These are phyloP conservation scores for Autographa gamma DNA, from an alignment of 2,888 invertebrate genomes.

Conservation along the genomic window DNA sequence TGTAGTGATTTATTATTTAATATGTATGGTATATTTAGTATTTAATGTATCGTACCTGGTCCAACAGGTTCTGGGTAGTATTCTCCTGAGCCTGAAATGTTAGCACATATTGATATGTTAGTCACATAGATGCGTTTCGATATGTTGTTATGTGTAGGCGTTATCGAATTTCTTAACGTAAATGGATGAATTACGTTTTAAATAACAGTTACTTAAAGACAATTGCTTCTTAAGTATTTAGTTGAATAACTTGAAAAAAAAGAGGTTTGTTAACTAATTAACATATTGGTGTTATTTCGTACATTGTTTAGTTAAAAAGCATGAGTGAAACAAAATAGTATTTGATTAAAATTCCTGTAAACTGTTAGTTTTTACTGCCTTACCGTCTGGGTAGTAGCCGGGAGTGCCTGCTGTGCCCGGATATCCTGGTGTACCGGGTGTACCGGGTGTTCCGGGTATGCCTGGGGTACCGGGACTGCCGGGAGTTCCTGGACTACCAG, in stretches of 20 bases:
- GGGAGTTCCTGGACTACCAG: constrained; percentile 57
- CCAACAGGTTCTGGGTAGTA: constrained; percentile 55
- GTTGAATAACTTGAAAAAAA: background rate
- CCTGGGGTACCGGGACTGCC: constrained; percentile 72
- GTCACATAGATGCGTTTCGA: constrained; percentile 26
- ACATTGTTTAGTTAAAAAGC: background rate
- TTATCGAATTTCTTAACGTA: background rate
- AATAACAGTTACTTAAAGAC: too few relatives aligned
- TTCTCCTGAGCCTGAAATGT: constrained; percentile 42
- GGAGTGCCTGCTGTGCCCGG: constrained; percentile 71
- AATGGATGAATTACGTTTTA: too few relatives aligned
- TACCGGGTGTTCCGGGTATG: constrained; percentile 51
- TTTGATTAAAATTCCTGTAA: background rate
- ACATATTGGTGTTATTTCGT: too few relatives aligned
- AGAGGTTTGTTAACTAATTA: background rate
- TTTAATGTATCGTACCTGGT: constrained; percentile 29
- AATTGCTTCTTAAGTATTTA: too few relatives aligned
- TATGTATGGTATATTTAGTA: background rate
- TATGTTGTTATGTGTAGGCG: constrained; percentile 38
- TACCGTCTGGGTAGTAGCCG: constrained; percentile 64
- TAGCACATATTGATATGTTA: constrained; percentile 44
- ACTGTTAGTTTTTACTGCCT: constrained; percentile 33
- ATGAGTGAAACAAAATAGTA: background rate
- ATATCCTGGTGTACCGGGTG: constrained; percentile 58
- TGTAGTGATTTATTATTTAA: background rate